A percentile compares a stretch with the other conserved stretches of the same genome.
These are phyloP conservation scores for Paralinhomoeus sp. DNA, from an alignment of 2,888 invertebrate species.

Conservation along the genomic window DNA sequence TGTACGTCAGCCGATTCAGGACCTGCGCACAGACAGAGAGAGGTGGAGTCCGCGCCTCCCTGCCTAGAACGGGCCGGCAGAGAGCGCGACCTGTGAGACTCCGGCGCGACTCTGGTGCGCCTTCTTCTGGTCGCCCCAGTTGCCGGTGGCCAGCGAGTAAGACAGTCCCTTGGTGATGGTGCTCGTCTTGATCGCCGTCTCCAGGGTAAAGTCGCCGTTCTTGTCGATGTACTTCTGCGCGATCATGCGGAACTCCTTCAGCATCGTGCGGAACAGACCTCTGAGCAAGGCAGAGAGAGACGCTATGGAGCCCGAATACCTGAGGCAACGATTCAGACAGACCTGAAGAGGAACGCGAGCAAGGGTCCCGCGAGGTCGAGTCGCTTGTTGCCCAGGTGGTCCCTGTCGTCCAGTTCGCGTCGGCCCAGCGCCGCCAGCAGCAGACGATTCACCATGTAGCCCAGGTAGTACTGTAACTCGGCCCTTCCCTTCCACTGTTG, in stretches of 20 bases:
- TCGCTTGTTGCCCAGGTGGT: slow-evolving; percentile 98
- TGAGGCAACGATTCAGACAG: too few relatives aligned
- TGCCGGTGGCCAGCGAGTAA: slow-evolving; percentile 94
- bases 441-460: slow-evolving; percentile 93
- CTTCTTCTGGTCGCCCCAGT: slow-evolving; percentile 99
- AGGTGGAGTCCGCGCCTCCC: too few relatives aligned
- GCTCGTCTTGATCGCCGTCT: slow-evolving; percentile 63
- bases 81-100: slow-evolving; percentile 48
- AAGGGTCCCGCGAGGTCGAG: slow-evolving; percentile 74
- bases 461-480: slow-evolving; percentile 23
- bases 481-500: too few relatives aligned
- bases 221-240: slow-evolving; percentile 96
- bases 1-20: slow-evolving; percentile 89
- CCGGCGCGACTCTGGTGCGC: slow-evolving; percentile 94
- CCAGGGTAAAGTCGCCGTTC: slow-evolving; percentile 93
- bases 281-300: too few relatives aligned
- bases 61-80: too few relatives aligned
- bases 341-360: slow-evolving; percentile 79
- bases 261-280: slow-evolving; percentile 38
- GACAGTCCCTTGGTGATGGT: slow-evolving; percentile 91
- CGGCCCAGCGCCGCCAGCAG: slow-evolving; percentile 75
- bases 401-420: slow-evolving; percentile 91
- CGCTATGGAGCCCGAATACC: too few relatives aligned
- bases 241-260: slow-evolving; percentile 92
- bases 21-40: slow-evolving; percentile 34